Evolutionary conservation across 2,797 vertebrate species (phyloP).

Genomic region (Geotrypetes seraphini): DNA sequence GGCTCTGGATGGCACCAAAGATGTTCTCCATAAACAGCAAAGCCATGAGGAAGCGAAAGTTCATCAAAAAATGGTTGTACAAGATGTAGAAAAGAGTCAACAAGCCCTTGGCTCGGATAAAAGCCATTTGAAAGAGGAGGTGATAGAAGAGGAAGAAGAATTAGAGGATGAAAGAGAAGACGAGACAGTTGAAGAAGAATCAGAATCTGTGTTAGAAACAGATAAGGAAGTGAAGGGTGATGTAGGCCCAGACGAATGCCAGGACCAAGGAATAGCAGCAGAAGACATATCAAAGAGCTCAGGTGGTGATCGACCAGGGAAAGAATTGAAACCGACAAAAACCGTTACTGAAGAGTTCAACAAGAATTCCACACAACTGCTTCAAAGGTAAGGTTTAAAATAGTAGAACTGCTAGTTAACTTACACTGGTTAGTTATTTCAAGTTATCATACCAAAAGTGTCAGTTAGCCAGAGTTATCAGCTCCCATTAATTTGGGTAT

Average conservation of each 20-base stretch:
- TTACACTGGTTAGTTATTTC: too few relatives aligned
- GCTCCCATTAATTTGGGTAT: too few relatives aligned
- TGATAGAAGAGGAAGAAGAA: slow-evolving; percentile 9
- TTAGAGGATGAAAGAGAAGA: slow-evolving; percentile 6
- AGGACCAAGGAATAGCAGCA: neutral
- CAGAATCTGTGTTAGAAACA: neutral
- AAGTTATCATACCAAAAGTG: too few relatives aligned
- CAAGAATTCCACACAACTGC: neutral
- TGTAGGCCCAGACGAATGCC: slow-evolving; percentile 2
- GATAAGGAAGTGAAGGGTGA: slow-evolving; percentile 9
- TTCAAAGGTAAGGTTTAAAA: slow-evolving; percentile 11
- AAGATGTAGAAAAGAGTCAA: slow-evolving; percentile 1
- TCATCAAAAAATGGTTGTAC: slow-evolving; percentile 8
- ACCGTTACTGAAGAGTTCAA: too few relatives aligned
- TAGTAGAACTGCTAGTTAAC: too few relatives aligned
- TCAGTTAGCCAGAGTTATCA: too few relatives aligned
- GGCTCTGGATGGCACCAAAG: slow-evolving; percentile 5
- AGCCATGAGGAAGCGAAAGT: slow-evolving; percentile 2
- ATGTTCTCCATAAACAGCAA: slow-evolving; percentile 3
- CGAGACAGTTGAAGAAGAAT: slow-evolving; percentile 7
- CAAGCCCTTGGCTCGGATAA: slow-evolving; percentile 6
- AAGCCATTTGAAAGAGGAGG: neutral
- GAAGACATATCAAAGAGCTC: neutral
- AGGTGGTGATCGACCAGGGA: neutral
- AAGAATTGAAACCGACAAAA: too few relatives aligned